Evolutionary conservation across 2,888 invertebrate genomes (phyloP).

Genomic region (Tipula lateralis): DNA sequence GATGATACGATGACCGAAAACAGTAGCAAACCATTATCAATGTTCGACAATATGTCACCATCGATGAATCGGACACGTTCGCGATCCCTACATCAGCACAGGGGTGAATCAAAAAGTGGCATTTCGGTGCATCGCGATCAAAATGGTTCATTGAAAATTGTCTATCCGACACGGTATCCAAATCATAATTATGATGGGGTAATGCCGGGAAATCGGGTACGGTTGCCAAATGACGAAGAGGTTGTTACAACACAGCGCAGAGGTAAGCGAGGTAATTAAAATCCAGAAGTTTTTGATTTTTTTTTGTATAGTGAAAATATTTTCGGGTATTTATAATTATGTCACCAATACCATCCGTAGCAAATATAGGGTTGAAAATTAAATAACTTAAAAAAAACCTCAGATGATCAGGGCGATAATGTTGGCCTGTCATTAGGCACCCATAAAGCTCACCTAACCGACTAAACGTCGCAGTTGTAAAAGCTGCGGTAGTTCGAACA

Average conservation of each 20-base stretch:
- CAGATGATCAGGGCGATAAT: too few species aligned
- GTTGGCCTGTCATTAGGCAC: too few species aligned
- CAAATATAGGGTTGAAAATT: not conserved
- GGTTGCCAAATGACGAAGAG: not conserved
- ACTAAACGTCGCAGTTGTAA: too few species aligned
- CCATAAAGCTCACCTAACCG: too few species aligned
- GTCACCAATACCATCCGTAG: too few species aligned
- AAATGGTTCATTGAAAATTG: not conserved
- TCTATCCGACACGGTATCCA: not conserved
- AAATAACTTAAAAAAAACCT: too few species aligned
- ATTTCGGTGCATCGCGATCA: not conserved
- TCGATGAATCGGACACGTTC: not conserved
- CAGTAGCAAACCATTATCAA: not conserved
- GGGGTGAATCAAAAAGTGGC: not conserved
- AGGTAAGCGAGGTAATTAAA: conserved; percentile 28
- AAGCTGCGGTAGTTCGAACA: too few species aligned
- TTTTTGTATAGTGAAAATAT: not conserved
- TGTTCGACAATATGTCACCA: too few species aligned
- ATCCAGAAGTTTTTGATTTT: not conserved
- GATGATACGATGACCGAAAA: not conserved
- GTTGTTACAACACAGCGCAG: not conserved
- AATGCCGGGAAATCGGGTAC: not conserved
- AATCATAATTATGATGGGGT: not conserved
- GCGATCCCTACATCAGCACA: not conserved
- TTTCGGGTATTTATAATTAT: not conserved